Base-by-base conservation (phyloP, 2,888 invertebrate species). In the Sinhomidia bicolor region DNA sequence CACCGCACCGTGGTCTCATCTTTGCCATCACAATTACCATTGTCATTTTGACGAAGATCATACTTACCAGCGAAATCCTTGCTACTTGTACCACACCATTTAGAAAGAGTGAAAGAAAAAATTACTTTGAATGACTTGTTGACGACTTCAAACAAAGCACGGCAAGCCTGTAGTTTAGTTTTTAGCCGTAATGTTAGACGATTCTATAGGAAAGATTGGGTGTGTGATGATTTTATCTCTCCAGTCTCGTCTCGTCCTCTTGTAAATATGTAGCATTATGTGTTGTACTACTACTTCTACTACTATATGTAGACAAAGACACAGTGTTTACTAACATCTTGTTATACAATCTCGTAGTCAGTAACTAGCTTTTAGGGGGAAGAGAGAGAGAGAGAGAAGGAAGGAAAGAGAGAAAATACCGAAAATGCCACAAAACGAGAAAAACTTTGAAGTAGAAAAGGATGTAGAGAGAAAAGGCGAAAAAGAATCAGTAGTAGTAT, bases 401-500 rank as follows among this genome's bases (percentile, higher is more conserved):
- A 79, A 26, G 32, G 65, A 81, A 62, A 80, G 14, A 17, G 57
- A 62, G 26, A 68, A 47, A 17, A 57, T 7, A 36, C 6, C 23
- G 29, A 68, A 82, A 54, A 80, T 71, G 54, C 60, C 57, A 87
- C 74, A 81, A 87, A 87, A 87, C 74, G 74, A 60, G 81, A 41
- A 83, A 81, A 57, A 81, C 86, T 86, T 86, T 86, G 71, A 80
- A 80, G 80, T 86, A 47, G 82, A 82, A 81, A 87, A 71, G 47
- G 44, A 60, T 57, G 65, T 41, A 20, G 81, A 44, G 36, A 51
- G 57, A 81, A 83, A 88, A 44, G 78, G 44, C 51, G 62, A 80
- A 86, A 80, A 68, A 71, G 76, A 74, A 87, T 81, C 74, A 83
- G 78, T 17, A 79, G 88, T n/a, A 79, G 83, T 78, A 83, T 88